Percentiles rank a stretch among this genome's conserved stretches.
These are phyloP conservation scores for Nannobrachium achirus DNA, from an alignment of 2,113 vertebrate species.

Conservation along the genomic window DNA sequence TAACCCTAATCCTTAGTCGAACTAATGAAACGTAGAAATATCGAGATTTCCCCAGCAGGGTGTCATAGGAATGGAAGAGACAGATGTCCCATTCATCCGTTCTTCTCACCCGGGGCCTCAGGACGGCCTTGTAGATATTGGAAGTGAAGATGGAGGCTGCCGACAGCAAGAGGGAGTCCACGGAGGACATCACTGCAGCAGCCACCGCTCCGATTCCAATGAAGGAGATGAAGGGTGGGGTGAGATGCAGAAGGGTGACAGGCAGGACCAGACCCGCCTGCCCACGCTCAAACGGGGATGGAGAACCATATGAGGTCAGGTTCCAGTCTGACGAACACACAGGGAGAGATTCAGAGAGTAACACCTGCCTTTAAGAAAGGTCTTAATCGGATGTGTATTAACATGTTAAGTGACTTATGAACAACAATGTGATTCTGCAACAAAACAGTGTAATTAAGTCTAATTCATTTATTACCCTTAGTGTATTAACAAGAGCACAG, in stretches of 20 bases:
- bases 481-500: too few relatives aligned
- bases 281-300: constrained; percentile 18
- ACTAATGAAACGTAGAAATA: too few relatives aligned
- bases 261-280: constrained; percentile 28
- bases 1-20: too few relatives aligned
- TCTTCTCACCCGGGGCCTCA: background rate
- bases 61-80: too few relatives aligned
- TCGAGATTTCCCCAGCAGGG: too few relatives aligned
- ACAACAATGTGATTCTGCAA: too few relatives aligned
- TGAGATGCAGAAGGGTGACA: constrained; percentile 31
- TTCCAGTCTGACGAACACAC: constrained; percentile 17
- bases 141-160: constrained; percentile 46
- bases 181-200: constrained; percentile 50
- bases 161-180: constrained; percentile 53
- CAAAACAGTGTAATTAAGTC: too few relatives aligned
- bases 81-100: too few relatives aligned
- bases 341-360: background rate
- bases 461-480: too few relatives aligned
- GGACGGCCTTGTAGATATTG: constrained; percentile 35
- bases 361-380: too few relatives aligned
- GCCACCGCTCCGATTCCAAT: constrained; percentile 34
- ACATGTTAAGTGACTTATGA: too few relatives aligned
- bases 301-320: constrained; percentile 29
- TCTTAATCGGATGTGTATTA: too few relatives aligned
- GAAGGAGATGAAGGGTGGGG: background rate